Percentiles rank a stretch among this genome's conserved stretches.
phyloP scores from a whole-genome alignment of 2,888 invertebrate species.

The Cistogaster globosa region DNA sequence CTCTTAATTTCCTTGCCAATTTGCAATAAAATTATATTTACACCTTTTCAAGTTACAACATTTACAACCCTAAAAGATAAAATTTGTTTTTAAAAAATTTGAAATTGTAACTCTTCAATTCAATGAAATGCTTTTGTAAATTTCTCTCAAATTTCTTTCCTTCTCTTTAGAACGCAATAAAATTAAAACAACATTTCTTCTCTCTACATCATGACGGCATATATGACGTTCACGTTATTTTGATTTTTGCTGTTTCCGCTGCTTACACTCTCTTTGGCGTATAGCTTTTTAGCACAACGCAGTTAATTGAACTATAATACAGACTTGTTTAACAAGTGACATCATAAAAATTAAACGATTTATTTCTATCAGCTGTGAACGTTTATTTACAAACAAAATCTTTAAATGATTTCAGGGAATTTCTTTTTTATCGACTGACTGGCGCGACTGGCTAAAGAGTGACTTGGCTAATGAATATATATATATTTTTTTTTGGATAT shows the following conservation, averaged over 20 bases:
- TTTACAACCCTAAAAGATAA: too few species aligned
- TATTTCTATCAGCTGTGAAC: conserved; percentile 45
- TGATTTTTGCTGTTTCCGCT: conserved; percentile 33
- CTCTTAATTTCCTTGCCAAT: too few species aligned
- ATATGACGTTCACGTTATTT: conserved; percentile 54
- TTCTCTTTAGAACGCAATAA: too few species aligned
- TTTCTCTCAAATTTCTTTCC: too few species aligned
- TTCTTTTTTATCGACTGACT: neutral
- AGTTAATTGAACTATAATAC: neutral
- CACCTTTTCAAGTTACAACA: too few species aligned
- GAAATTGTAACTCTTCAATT: too few species aligned
- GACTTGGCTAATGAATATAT: neutral
- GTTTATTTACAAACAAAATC: neutral
- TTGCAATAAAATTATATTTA: too few species aligned
- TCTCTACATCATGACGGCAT: too few species aligned
- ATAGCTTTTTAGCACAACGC: conserved; percentile 2
- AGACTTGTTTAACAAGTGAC: conserved; percentile 62
- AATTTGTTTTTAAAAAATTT: too few species aligned
- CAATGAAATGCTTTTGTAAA: too few species aligned
- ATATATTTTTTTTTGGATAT: too few species aligned
- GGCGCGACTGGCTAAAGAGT: neutral
- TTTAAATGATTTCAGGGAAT: neutral
- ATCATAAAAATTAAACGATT: conserved; percentile 63
- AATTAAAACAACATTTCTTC: too few species aligned
- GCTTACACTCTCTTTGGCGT: neutral